Conservation (phyloP, 1,140 invertebrate species). For the Diabrotica undecimpunctata region DNA sequence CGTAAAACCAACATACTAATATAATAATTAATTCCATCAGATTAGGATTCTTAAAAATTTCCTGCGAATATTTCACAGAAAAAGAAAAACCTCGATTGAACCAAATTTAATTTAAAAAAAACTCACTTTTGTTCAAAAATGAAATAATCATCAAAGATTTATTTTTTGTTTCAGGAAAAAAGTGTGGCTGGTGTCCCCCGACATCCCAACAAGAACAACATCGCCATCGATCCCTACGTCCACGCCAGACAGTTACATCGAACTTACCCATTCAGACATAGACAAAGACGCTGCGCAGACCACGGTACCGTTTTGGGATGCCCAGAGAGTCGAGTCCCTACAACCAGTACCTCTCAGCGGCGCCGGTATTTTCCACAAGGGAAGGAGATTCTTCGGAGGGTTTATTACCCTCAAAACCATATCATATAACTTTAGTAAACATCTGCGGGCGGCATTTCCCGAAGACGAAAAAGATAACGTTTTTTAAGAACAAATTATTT, state of each 20-base stretch:
- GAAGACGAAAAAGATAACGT: conserved; percentile 18
- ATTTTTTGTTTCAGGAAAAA: conserved; percentile 42
- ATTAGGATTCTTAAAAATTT: too few relatives aligned
- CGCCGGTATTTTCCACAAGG: conserved; percentile 77
- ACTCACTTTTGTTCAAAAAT: too few relatives aligned
- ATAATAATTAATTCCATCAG: too few relatives aligned
- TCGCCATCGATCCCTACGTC: conserved; percentile 63
- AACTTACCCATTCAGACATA: conserved; percentile 71
- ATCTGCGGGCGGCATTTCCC: conserved; percentile 33
- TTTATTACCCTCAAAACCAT: conserved; percentile 73
- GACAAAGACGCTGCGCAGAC: conserved; percentile 79
- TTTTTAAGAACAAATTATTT: too few relatives aligned
- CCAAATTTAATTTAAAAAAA: too few relatives aligned
- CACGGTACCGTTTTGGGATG: conserved; percentile 79
- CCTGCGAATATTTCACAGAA: too few relatives aligned
- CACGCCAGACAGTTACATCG: conserved; percentile 67
- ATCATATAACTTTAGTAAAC: conserved; percentile 63
- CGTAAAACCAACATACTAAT: too few relatives aligned
- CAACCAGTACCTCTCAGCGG: conserved; percentile 64
- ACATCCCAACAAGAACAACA: conserved; percentile 62
- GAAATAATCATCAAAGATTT: too few relatives aligned
- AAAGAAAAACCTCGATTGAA: too few relatives aligned
- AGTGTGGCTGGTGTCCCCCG: conserved; percentile 57
- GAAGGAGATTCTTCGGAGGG: conserved; percentile 66
- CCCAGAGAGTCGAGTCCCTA: conserved; percentile 64